Evolutionary conservation across 2,797 vertebrate species (phyloP), one percentile per base, ranked within the genome.

Genomic region (Adrianichthys oophorus): DNA sequence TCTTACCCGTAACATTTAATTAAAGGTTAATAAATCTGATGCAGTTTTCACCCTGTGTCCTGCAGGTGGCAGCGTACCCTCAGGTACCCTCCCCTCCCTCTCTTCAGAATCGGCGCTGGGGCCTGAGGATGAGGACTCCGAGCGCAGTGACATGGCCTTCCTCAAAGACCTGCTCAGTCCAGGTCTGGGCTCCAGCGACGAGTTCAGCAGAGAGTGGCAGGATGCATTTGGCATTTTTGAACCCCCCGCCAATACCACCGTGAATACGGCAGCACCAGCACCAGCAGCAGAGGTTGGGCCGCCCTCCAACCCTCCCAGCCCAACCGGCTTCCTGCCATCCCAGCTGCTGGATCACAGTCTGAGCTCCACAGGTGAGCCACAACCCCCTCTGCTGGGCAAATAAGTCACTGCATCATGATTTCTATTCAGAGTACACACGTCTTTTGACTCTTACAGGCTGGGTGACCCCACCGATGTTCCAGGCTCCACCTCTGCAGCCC

Each of bases 281-380:
- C 67, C 24, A 26, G 46, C 54, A 41, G 65, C 45, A 82, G 4
- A 53, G 76, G 84, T 64, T 51, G 32, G 17, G 8, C 68, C 21
- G 0, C 56, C 87, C 10, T 89, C 92, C 4, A 73, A 78, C 58
- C 84, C 74, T 1, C 70, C 76, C 12, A 90, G 80, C 60, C 86
- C 91, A 6, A 77, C 91, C 0, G 87, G 89, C 52, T 95, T 95
- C 81, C 87, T 94, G 65, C 92, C 93, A 18, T 97, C 95, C 32
- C 93, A 95, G 41, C 92, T 95, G 24, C 91, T 95, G 61, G 95
- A 97, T 73, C 91, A 94, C 72, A 94, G 92, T 44, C 90, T 93
- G 65, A 90, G 89, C 50, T 78, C 91, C 7, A 84, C 89, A 85
- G 93, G 93, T 91, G 29, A 48, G 79, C 41, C 21, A 17, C 41